Percentiles rank a stretch among this genome's conserved stretches.
phyloP scores from a whole-genome alignment of 2,113 vertebrate species.

The Rhabdornis inornatus region DNA sequence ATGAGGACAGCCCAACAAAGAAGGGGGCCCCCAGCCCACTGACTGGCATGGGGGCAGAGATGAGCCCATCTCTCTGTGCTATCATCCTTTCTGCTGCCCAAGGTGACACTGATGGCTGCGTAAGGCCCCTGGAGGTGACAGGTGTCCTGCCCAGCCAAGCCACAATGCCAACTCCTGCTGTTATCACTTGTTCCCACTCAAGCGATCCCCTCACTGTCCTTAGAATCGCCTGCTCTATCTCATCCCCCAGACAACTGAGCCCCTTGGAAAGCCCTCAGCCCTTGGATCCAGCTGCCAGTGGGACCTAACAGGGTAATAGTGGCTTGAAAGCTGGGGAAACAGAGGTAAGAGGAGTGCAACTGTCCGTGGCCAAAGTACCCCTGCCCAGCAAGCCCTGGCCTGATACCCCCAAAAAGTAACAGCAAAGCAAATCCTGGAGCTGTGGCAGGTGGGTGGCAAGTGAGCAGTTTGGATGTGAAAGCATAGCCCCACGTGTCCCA shows the following conservation, averaged over 20 bases:
- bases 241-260: fast-evolving
- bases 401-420: neutral
- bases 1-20: fast-evolving
- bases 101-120: neutral
- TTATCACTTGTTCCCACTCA: neutral
- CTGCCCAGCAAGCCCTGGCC: neutral
- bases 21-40: neutral
- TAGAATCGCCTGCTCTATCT: neutral
- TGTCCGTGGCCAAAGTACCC: neutral
- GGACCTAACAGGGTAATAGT: neutral
- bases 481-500: neutral
- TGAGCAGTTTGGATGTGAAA: neutral
- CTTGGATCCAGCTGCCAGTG: neutral
- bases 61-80: neutral
- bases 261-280: neutral
- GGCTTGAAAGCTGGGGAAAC: neutral
- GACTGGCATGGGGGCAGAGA: fast-evolving
- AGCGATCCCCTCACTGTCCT: fast-evolving
- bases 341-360: neutral
- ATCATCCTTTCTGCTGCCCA: neutral
- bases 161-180: neutral
- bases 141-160: neutral
- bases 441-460: neutral
- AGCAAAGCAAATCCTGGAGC: neutral
- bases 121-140: neutral